Evolutionary conservation across 2,888 invertebrate genomes (phyloP), one percentile per base, ranked within the genome.

Genomic region (Yponomeuta sedellus): DNA sequence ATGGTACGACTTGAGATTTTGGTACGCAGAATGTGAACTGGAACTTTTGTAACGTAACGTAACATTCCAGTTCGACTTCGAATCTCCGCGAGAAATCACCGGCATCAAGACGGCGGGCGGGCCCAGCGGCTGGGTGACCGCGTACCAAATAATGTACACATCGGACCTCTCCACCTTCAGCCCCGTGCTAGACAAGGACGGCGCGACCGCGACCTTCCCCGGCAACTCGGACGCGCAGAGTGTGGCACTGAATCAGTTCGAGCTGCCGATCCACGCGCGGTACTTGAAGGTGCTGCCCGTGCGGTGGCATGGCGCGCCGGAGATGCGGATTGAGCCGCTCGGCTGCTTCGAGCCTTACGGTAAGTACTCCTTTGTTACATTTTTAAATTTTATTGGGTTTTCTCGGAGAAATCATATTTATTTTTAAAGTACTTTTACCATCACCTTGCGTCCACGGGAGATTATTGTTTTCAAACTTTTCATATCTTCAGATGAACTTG

Each of bases 91-190:
- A 63, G 95, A 95, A 75, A 82, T 97, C 58, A 96, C 97, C 0
- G 97, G 97, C 39, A 82, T 97, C 61, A 92, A 93, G 65, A 96
- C 95, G 0, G 94, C 95, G 79, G 95, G 95, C 16, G 94, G 95
- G 0, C 85, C 92, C 0, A 88, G 92, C 61, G 94, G 94, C 20
- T 97, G 96, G 95, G 96, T 97, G 1, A 94, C 94, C 1, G 91
- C 94, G 0, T 97, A 94, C 85, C 93, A 93, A 73, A 89, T 97
- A 0, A 83, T 93, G 73, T 97, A 96, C 83, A 95, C 97, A 0
- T 92, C 92, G 11, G 95, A 96, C 74, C 92, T 94, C 0, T 83
- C 88, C 34, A 92, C 92, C 1, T 97, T 96, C 95, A 96, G 94
- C 81, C 93, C 94, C 0, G 86, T 96, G 0, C 73, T 95, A 4